phyloP scores from a whole-genome alignment of 53 echinoderm and acorn worm species.

The Arbacia lixula region DNA sequence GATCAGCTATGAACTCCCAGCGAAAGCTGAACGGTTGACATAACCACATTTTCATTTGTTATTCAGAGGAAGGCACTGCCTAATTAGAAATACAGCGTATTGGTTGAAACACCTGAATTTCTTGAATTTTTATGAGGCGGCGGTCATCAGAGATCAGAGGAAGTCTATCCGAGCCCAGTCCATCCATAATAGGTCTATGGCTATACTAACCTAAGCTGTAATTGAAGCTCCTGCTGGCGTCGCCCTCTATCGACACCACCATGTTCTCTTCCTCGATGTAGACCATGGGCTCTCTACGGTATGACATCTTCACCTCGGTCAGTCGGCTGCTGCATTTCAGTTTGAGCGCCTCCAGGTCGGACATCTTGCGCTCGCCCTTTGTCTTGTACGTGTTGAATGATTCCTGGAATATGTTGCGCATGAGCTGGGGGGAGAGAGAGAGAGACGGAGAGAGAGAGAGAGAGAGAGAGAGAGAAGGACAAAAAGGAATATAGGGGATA shows the following conservation, averaged over 20 bases:
- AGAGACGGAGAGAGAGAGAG: neutral
- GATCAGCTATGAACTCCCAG: too few relatives aligned
- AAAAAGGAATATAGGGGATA: neutral
- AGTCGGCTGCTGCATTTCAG: slow-evolving; percentile 83
- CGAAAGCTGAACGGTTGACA: too few relatives aligned
- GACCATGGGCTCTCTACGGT: slow-evolving; percentile 79
- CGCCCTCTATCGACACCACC: slow-evolving; percentile 93
- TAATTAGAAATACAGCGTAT: too few relatives aligned
- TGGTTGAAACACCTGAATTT: too few relatives aligned
- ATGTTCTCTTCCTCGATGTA: slow-evolving; percentile 93
- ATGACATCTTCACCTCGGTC: slow-evolving; percentile 89
- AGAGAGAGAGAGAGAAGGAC: neutral
- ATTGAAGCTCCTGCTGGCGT: slow-evolving; percentile 89
- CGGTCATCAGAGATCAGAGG: too few relatives aligned
- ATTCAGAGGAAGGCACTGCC: too few relatives aligned
- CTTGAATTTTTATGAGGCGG: too few relatives aligned
- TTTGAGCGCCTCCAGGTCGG: slow-evolving; percentile 82
- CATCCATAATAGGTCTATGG: too few relatives aligned
- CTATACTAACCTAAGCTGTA: slow-evolving; percentile 81
- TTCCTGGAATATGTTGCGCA: slow-evolving; percentile 98
- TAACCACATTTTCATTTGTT: too few relatives aligned
- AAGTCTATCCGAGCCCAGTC: too few relatives aligned
- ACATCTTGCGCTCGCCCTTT: slow-evolving; percentile 84
- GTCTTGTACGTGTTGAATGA: slow-evolving; percentile 92
- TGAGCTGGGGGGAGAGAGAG: slow-evolving; percentile 65